Evolutionary conservation across 2,797 vertebrate genomes (phyloP).

Genomic region (Etheostoma nigrum): DNA sequence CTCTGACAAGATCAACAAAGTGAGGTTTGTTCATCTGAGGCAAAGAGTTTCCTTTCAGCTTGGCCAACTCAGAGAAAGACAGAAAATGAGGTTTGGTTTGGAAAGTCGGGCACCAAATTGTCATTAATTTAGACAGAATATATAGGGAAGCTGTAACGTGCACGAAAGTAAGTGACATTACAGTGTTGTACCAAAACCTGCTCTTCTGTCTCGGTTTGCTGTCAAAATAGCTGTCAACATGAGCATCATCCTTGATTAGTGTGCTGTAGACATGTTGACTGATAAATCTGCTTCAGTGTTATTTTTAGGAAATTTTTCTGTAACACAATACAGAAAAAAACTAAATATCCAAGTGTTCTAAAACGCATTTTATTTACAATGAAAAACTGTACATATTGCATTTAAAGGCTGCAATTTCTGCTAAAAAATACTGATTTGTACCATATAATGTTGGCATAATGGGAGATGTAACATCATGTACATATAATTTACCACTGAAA

Average conservation of each 20-base stretch:
- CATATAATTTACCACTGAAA: constrained; percentile 14
- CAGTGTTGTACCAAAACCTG: not conserved
- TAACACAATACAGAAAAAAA: not conserved
- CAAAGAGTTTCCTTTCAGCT: constrained; percentile 13
- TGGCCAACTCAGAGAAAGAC: constrained; percentile 37
- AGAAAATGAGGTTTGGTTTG: constrained; percentile 33
- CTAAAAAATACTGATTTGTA: constrained; percentile 21
- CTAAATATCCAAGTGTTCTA: not conserved
- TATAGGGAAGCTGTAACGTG: not conserved
- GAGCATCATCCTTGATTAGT: constrained; percentile 38
- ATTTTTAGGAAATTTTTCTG: not conserved
- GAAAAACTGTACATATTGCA: constrained; percentile 68
- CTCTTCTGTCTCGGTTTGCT: not conserved
- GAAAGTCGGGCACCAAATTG: constrained; percentile 18
- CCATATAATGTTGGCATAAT: constrained; percentile 4
- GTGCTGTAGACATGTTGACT: not conserved
- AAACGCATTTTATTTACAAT: constrained; percentile 59
- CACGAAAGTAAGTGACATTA: constrained; percentile 12
- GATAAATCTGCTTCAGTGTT: not conserved
- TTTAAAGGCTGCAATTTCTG: not conserved
- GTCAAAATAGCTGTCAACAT: not conserved
- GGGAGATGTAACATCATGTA: constrained; percentile 6
- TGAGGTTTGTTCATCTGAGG: not conserved
- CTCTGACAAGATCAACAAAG: not conserved
- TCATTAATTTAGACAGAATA: not conserved